These are phyloP conservation scores for Agrilus planipennis DNA, from an alignment of 1,140 invertebrate genomes.

Conservation along the genomic window DNA sequence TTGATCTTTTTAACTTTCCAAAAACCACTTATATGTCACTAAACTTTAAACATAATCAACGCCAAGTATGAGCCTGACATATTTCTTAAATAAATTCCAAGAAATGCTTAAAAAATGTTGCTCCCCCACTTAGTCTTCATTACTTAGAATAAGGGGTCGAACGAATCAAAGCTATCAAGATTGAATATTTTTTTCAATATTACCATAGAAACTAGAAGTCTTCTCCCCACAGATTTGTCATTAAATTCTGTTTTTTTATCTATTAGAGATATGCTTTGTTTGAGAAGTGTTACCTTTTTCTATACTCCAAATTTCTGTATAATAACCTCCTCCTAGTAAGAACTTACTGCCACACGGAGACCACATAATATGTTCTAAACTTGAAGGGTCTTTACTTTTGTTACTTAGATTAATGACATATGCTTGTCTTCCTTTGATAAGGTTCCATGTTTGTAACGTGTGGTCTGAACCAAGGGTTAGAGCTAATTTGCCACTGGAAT, in stretches of 20 bases:
- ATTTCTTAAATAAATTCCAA: too few species aligned
- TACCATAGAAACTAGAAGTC: constrained; percentile 27
- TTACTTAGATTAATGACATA: constrained; percentile 74
- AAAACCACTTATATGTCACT: too few species aligned
- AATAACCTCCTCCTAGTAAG: constrained; percentile 53
- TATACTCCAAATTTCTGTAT: constrained; percentile 65
- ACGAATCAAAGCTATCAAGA: too few species aligned
- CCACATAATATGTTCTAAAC: constrained; percentile 46
- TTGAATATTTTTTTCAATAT: background rate
- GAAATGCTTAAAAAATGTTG: too few species aligned
- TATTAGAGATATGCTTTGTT: constrained; percentile 14
- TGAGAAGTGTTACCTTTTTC: too few species aligned
- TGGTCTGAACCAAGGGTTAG: constrained; percentile 76
- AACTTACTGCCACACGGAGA: constrained; percentile 59
- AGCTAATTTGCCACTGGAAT: constrained; percentile 81
- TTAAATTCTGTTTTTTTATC: constrained; percentile 25
- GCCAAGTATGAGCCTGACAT: too few species aligned
- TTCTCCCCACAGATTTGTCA: constrained; percentile 26
- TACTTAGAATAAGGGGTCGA: too few species aligned
- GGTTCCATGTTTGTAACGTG: constrained; percentile 83
- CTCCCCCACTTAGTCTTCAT: too few species aligned
- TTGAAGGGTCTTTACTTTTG: constrained; percentile 42
- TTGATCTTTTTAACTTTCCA: too few species aligned
- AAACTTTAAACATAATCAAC: too few species aligned
- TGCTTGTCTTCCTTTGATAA: constrained; percentile 78